Evolutionary conservation across 2,113 vertebrate species (phyloP), one percentile per base, ranked within the genome.

Genomic region (Scolopax mira): DNA sequence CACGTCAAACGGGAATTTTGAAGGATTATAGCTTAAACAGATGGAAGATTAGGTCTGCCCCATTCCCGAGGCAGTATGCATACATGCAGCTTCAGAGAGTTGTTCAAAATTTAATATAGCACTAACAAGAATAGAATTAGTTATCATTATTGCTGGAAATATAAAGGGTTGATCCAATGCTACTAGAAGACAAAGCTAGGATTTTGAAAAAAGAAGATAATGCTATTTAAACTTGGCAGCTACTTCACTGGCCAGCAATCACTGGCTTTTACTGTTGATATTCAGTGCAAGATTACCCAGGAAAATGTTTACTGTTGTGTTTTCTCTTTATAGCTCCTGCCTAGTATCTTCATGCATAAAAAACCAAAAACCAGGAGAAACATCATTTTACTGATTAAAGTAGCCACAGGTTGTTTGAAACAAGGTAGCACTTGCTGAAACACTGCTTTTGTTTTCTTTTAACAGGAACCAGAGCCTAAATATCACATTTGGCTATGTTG

Each of bases 401-500:
- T 37, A 72, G 57, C 37, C 62, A 91, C 31, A 58, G 31, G 24
- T 92, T 94, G 48, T 69, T 78, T 67, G 39, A 90, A 79, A 88
- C 11, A 69, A 79, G 21, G 3, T 1, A 88, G 28, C 24, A 31
- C 44, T 94, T 93, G 24, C 55, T 62, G 28, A 9, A 86, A 25
- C 51, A 60, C 61, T 62, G 18, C 54, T 61, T 95, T 90, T 93
- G 75, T 92, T 97, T 96, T 91, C 67, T 74, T 90, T 89, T 84
- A 86, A 88, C 85, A 74, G 94, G 52, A 96, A 84, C 37, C 73
- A 83, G 79, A 91, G 65, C 85, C 89, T 89, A 97, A 97, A 96
- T 95, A 97, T n/a, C 96, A 97, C 80, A 91, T 96, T 95, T 96
- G 95, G 94, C 88, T 96, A 66, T 5, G 42, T 11, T 96, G 95